Conservation (phyloP, 2,888 invertebrate genomes). For the Chydorus sphaericus region DNA sequence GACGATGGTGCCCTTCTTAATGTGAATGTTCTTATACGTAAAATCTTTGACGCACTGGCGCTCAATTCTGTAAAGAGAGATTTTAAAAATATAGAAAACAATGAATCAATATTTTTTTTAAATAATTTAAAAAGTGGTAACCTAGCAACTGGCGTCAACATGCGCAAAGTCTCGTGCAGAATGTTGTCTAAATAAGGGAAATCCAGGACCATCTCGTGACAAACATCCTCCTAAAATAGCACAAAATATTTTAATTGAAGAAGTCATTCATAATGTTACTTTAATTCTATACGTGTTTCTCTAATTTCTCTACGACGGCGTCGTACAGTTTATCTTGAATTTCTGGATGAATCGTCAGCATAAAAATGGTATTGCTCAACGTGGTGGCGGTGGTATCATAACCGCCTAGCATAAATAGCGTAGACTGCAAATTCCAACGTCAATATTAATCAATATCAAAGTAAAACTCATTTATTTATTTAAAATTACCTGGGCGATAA, state of each 20-base stretch:
- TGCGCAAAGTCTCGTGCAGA: slow-evolving; percentile 16
- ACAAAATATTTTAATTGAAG: not conserved
- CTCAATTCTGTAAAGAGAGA: not conserved
- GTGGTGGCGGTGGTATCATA: slow-evolving; percentile 15
- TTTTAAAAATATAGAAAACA: not conserved
- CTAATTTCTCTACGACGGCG: slow-evolving; percentile 6
- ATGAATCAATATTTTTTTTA: too few species aligned
- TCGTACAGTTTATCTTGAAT: slow-evolving; percentile 12
- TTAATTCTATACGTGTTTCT: not conserved
- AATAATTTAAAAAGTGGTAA: too few species aligned
- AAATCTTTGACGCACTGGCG: slow-evolving; percentile 10
- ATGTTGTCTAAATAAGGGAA: slow-evolving; percentile 13
- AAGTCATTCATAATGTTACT: not conserved
- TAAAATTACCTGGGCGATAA: slow-evolving; percentile 6
- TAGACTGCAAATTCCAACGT: not conserved
- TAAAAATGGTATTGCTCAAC: slow-evolving; percentile 3
- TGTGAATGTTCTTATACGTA: slow-evolving; percentile 25
- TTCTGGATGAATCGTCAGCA: slow-evolving; percentile 11
- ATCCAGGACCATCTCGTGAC: slow-evolving; percentile 8
- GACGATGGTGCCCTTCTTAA: slow-evolving; percentile 38
- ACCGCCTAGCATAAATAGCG: slow-evolving; percentile 8
- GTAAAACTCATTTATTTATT: too few species aligned
- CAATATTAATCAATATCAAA: too few species aligned
- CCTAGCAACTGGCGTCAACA: not conserved
- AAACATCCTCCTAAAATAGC: slow-evolving; percentile 5